Conservation (phyloP, 2,113 vertebrate genomes). For the Peromyscus leucopus region DNA sequence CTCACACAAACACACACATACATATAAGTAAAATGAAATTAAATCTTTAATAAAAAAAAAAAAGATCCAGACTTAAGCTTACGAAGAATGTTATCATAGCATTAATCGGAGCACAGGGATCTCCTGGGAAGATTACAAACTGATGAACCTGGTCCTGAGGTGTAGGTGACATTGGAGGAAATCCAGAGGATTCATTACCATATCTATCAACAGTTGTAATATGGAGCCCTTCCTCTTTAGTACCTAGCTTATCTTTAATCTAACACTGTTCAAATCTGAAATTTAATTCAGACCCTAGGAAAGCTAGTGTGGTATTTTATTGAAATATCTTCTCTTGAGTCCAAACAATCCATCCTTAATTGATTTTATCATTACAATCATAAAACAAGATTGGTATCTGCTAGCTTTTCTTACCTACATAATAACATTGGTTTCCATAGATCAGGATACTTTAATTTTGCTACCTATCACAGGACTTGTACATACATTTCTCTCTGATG, state of each 20-base stretch:
- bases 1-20: background rate
- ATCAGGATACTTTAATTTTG: background rate
- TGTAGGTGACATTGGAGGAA: background rate
- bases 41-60: background rate
- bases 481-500: background rate
- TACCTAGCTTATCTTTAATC: background rate
- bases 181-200: background rate
- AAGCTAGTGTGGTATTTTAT: background rate
- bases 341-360: background rate
- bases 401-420: background rate
- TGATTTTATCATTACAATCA: background rate
- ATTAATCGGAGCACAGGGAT: background rate
- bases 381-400: background rate
- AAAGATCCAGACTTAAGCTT: background rate
- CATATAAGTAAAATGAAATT: background rate
- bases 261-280: background rate
- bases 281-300: background rate
- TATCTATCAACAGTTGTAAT: background rate
- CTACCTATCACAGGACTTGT: background rate
- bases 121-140: background rate
- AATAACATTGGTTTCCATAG: background rate
- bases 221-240: background rate
- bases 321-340: background rate
- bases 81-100: background rate
- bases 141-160: background rate